Percentiles rank a stretch among this genome's conserved stretches.
These are phyloP conservation scores for Cichlasoma orientale DNA, from an alignment of 2,797 vertebrate genomes.

Conservation along the genomic window DNA sequence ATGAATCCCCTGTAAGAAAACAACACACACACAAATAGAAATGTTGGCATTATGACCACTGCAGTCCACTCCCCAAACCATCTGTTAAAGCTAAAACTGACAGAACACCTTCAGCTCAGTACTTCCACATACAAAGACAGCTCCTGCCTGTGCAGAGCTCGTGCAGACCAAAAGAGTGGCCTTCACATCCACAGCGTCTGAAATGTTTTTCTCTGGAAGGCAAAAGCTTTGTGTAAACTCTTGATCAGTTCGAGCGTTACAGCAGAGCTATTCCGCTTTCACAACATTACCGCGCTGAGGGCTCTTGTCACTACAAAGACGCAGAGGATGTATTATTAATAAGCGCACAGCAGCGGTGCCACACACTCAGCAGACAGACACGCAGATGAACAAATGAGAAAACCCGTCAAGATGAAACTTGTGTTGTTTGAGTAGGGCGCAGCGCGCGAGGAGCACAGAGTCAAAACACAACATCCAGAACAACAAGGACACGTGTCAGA, in stretches of 20 bases:
- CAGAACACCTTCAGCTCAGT: not conserved
- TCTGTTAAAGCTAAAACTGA: not conserved
- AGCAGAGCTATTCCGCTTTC: conserved; percentile 17
- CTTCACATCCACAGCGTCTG: conserved; percentile 2
- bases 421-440: not conserved
- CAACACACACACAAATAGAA: conserved; percentile 23
- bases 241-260: conserved; percentile 12
- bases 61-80: not conserved
- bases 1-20: conserved; percentile 87
- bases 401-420: not conserved
- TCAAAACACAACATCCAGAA: conserved; percentile 32
- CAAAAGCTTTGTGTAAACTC: conserved; percentile 24
- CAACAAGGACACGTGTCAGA: conserved; percentile 25
- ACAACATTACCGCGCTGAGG: conserved; percentile 10
- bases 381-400: not conserved
- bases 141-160: not conserved
- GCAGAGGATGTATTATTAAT: conserved; percentile 6
- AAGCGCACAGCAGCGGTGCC: not conserved
- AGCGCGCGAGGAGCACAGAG: not conserved
- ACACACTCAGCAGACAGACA: conserved; percentile 1
- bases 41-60: not conserved
- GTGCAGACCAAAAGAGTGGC: not conserved
- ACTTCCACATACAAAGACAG: not conserved
- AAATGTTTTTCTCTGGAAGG: conserved; percentile 7
- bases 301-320: conserved; percentile 22